Conservation (phyloP, 2,797 vertebrate genomes). For the Epinephelus malabaricus region DNA sequence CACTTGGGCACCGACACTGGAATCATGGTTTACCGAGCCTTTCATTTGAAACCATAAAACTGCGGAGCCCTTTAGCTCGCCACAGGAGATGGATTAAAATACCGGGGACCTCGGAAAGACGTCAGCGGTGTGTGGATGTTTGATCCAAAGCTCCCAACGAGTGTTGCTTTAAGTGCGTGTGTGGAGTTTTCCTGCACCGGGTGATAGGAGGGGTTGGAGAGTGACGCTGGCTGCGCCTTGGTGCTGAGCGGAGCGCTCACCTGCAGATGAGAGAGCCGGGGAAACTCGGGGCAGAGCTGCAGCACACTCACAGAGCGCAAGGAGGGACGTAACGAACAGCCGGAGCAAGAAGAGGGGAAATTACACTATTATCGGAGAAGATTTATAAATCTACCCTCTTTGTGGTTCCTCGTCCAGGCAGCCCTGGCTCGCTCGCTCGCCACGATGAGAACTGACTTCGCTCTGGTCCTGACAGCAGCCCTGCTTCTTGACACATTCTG, state of each 20-base stretch:
- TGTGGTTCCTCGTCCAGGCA: constrained; percentile 63
- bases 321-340: constrained; percentile 60
- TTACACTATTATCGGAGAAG: constrained; percentile 60
- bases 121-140: constrained; percentile 26
- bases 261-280: constrained; percentile 89
- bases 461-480: constrained; percentile 81
- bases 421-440: constrained; percentile 71
- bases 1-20: background rate
- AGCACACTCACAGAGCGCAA: constrained; percentile 70
- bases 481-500: constrained; percentile 80
- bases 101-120: constrained; percentile 23
- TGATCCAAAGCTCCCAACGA: constrained; percentile 48
- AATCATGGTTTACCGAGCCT: background rate
- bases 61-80: background rate
- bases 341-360: constrained; percentile 41
- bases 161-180: constrained; percentile 88
- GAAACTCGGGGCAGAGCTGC: constrained; percentile 80
- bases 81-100: constrained; percentile 3
- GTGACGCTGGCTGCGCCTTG: constrained; percentile 86
- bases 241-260: constrained; percentile 90
- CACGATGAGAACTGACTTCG: constrained; percentile 84
- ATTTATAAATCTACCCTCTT: constrained; percentile 50
- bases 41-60: constrained; percentile 37
- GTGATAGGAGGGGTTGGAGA: constrained; percentile 85
- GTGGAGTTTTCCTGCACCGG: constrained; percentile 81